Percentiles rank a stretch among this genome's conserved stretches.
Conservation (phyloP, 23 tunicate genomes). For the Trididemnum nubilum region DNA sequence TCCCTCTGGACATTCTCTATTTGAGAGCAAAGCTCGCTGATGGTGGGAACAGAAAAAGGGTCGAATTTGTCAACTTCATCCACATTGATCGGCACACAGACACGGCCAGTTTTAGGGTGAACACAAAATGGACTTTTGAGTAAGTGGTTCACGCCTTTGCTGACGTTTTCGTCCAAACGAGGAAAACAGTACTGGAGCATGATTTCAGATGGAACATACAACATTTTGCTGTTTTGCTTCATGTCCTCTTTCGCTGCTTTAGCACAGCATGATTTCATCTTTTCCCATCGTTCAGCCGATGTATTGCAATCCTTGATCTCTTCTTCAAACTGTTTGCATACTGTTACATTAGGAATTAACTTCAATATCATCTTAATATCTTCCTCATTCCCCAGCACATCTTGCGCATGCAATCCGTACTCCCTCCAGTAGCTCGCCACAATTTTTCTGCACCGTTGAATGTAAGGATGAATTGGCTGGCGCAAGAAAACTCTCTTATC, state of each 20-base stretch:
- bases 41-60: constrained; percentile 88
- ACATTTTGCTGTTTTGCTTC: constrained; percentile 53
- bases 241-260: constrained; percentile 28
- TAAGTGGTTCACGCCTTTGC: constrained; percentile 93
- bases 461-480: constrained; percentile 87
- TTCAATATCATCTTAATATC: constrained; percentile 64
- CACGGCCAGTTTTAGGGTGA: constrained; percentile 95
- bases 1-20: constrained; percentile 47
- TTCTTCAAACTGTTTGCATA: constrained; percentile 37
- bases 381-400: constrained; percentile 41
- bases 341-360: constrained; percentile 52
- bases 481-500: constrained; percentile 76
- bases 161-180: constrained; percentile 92
- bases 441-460: constrained; percentile 50
- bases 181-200: constrained; percentile 93
- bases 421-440: constrained; percentile 55
- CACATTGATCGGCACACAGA: constrained; percentile 93
- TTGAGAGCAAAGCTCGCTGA: constrained; percentile 63
- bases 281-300: constrained; percentile 43
- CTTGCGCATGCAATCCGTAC: constrained; percentile 62
- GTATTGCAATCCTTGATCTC: constrained; percentile 14
- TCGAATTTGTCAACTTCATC: constrained; percentile 88
- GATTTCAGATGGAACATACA: constrained; percentile 66
- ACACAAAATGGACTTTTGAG: constrained; percentile 97
- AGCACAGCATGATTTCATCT: constrained; percentile 22